Evolutionary conservation across 2,797 vertebrate genomes (phyloP).

Genomic region (Melanotaenia parkinsoni): DNA sequence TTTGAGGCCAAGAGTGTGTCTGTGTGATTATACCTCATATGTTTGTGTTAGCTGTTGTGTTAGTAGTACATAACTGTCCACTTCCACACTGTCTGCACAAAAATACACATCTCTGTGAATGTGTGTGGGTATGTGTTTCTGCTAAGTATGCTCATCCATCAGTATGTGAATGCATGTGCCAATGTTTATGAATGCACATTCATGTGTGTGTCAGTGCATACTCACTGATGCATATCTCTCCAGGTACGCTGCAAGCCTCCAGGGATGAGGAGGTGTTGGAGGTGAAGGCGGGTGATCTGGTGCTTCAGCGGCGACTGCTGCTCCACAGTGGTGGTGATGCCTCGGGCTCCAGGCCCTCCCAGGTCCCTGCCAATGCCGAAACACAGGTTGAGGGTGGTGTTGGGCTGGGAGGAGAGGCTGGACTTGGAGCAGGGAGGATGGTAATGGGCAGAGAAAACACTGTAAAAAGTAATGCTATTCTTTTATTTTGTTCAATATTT

Average conservation of each 20-base stretch:
- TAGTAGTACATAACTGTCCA: slow-evolving; percentile 9
- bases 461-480: slow-evolving; percentile 69
- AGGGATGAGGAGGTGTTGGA: slow-evolving; percentile 79
- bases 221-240: slow-evolving; percentile 72
- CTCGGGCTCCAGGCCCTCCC: slow-evolving; percentile 70
- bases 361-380: slow-evolving; percentile 62
- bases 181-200: slow-evolving; percentile 37
- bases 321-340: slow-evolving; percentile 71
- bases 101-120: slow-evolving; percentile 16
- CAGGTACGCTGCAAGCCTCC: slow-evolving; percentile 77
- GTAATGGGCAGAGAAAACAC: slow-evolving; percentile 66
- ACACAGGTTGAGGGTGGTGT: slow-evolving; percentile 55
- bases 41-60: slow-evolving; percentile 12
- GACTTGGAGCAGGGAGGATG: slow-evolving; percentile 63
- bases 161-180: slow-evolving; percentile 28
- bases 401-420: slow-evolving; percentile 54
- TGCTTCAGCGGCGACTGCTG: slow-evolving; percentile 74
- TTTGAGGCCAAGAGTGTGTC: too few relatives aligned
- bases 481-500: slow-evolving; percentile 34
- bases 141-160: slow-evolving; percentile 58
- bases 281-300: slow-evolving; percentile 79
- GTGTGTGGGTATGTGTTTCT: slow-evolving; percentile 22
- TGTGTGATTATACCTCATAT: not conserved
- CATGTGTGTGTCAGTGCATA: slow-evolving; percentile 37
- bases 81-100: slow-evolving; percentile 22